Conservation (phyloP, 35 echinoderm and acorn worm species). For the Stichopus chloronotus region DNA sequence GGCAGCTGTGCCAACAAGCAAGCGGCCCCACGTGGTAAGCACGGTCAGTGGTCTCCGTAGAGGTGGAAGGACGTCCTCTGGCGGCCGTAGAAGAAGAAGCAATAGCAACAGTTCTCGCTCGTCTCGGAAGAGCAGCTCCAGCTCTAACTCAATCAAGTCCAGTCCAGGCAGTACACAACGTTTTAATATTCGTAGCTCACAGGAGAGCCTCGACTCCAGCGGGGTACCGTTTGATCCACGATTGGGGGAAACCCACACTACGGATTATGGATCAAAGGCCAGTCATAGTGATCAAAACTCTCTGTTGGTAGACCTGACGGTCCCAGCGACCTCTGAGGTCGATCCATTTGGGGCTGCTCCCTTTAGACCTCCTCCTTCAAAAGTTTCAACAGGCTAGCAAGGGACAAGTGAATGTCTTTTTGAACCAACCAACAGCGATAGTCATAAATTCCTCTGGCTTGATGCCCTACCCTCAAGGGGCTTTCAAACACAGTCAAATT, state of each 20-base stretch:
- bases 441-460: too few relatives aligned
- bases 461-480: too few relatives aligned
- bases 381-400: constrained; percentile 20
- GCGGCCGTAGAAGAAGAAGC: constrained; percentile 82
- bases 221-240: constrained; percentile 67
- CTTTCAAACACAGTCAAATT: too few relatives aligned
- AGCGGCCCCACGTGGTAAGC: constrained; percentile 91
- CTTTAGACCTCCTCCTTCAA: constrained; percentile 71
- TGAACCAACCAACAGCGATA: too few relatives aligned
- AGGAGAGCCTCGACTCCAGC: constrained; percentile 87
- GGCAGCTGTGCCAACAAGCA: constrained; percentile 53
- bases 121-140: constrained; percentile 80
- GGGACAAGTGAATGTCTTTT: too few relatives aligned
- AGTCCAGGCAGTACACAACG: constrained; percentile 86
- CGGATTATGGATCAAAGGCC: constrained; percentile 18
- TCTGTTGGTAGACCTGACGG: constrained; percentile 48
- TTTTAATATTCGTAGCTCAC: constrained; percentile 68
- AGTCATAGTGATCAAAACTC: constrained; percentile 32
- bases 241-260: constrained; percentile 36
- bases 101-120: constrained; percentile 90
- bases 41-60: constrained; percentile 81
- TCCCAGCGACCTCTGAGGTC: constrained; percentile 12
- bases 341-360: constrained; percentile 84
- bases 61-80: constrained; percentile 69
- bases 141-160: constrained; percentile 95